Evolutionary conservation across 2,888 invertebrate species (phyloP).

Genomic region (Caenorhabditis virilis): DNA sequence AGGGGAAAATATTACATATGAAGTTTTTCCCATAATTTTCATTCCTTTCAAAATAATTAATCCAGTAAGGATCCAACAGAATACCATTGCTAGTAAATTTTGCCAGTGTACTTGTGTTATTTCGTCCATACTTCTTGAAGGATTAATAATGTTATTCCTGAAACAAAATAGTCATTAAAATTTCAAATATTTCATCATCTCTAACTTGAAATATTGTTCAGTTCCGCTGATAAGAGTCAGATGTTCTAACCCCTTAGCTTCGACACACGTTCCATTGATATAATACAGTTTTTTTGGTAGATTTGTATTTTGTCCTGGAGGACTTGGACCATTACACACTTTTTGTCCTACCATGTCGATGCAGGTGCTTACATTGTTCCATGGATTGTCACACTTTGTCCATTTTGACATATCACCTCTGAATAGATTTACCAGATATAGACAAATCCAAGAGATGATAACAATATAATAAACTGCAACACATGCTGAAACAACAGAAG

Average conservation of each 20-base stretch:
- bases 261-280: constrained; percentile 9
- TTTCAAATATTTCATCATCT: background rate
- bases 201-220: constrained; percentile 4
- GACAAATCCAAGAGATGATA: constrained; percentile 56
- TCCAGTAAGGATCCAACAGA: constrained; percentile 49
- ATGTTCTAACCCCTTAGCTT: background rate
- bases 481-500: constrained; percentile 86
- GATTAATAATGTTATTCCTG: constrained; percentile 37
- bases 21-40: constrained; percentile 47
- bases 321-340: background rate
- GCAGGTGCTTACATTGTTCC: constrained; percentile 28
- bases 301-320: background rate
- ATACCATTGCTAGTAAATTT: constrained; percentile 13
- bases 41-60: constrained; percentile 57
- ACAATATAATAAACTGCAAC: constrained; percentile 62
- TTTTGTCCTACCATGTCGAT: constrained; percentile 4
- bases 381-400: constrained; percentile 25
- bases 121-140: constrained; percentile 40
- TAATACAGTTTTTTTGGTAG: background rate
- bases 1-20: constrained; percentile 13
- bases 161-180: background rate
- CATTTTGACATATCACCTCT: constrained; percentile 6
- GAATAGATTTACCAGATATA: constrained; percentile 43
- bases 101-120: constrained; percentile 52
- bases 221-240: background rate